These are phyloP conservation scores for Falcunculus frontatus DNA, from an alignment of 2,113 vertebrate species.

Conservation along the genomic window DNA sequence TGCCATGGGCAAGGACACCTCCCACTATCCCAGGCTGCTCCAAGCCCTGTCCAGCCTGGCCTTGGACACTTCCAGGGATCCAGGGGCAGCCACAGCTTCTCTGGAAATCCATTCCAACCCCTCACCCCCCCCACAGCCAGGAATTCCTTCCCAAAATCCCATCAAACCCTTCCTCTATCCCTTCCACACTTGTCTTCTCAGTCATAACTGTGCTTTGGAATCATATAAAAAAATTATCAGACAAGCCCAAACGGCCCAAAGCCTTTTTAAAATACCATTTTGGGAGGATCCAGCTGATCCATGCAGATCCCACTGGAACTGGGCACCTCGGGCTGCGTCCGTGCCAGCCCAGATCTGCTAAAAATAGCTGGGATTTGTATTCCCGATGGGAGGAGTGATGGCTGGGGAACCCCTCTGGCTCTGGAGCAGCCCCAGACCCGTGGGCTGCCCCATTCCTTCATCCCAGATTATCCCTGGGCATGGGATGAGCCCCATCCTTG, in stretches of 20 bases:
- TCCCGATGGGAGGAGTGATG: neutral
- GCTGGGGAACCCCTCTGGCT: neutral
- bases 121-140: rapidly evolving
- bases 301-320: neutral
- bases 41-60: neutral
- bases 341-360: neutral
- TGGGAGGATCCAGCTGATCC: neutral
- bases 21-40: neutral
- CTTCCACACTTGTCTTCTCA: neutral
- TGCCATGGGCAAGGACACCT: neutral
- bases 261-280: neutral
- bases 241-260: neutral
- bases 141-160: neutral
- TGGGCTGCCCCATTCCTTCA: neutral
- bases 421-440: neutral
- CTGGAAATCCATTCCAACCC: neutral
- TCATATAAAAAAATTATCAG: neutral
- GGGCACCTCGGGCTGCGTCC: neutral
- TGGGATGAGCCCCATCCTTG: neutral
- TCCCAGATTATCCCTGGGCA: neutral
- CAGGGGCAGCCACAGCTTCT: neutral
- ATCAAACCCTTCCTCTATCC: neutral
- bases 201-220: neutral
- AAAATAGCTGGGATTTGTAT: neutral
- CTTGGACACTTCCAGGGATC: neutral